Conservation (phyloP, 2,797 vertebrate genomes). For the Esox masquinongy region DNA sequence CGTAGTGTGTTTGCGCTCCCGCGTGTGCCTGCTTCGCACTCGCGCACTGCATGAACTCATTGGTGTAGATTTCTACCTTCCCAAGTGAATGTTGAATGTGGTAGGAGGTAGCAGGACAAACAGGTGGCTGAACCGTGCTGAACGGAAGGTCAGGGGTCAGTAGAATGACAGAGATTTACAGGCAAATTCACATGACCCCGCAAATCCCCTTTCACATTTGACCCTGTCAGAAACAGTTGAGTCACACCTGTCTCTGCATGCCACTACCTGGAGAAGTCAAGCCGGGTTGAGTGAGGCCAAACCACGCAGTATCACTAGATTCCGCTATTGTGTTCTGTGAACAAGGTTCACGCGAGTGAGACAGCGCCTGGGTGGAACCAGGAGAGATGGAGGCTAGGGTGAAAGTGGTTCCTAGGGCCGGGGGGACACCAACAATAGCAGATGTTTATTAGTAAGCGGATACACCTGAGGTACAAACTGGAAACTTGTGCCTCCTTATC, state of each 20-base stretch:
- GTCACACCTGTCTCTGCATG: conserved; percentile 36
- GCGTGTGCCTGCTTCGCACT: neutral
- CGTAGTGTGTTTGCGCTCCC: neutral
- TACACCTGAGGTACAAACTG: conserved; percentile 78
- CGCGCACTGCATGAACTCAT: neutral
- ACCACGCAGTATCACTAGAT: neutral
- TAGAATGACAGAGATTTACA: neutral
- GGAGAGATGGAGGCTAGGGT: conserved; percentile 26
- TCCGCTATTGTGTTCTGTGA: neutral
- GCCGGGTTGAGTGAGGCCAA: neutral
- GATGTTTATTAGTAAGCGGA: conserved; percentile 90
- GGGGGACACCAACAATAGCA: conserved; percentile 70
- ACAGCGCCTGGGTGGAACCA: neutral
- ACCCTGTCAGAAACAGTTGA: conserved; percentile 12
- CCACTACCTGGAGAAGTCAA: neutral
- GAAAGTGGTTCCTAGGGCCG: conserved; percentile 72
- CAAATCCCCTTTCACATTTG: conserved; percentile 30
- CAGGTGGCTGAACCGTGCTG: conserved; percentile 12
- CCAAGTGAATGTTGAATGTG: neutral
- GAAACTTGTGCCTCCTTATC: conserved; percentile 83
- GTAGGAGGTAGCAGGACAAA: conserved; percentile 5
- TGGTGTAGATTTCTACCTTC: neutral
- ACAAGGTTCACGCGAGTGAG: neutral
- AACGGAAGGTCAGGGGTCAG: neutral
- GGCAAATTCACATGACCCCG: conserved; percentile 32